Evolutionary conservation across 1,140 invertebrate species (phyloP), one percentile per base, ranked within the genome.

Genomic region (Prorops nasuta): DNA sequence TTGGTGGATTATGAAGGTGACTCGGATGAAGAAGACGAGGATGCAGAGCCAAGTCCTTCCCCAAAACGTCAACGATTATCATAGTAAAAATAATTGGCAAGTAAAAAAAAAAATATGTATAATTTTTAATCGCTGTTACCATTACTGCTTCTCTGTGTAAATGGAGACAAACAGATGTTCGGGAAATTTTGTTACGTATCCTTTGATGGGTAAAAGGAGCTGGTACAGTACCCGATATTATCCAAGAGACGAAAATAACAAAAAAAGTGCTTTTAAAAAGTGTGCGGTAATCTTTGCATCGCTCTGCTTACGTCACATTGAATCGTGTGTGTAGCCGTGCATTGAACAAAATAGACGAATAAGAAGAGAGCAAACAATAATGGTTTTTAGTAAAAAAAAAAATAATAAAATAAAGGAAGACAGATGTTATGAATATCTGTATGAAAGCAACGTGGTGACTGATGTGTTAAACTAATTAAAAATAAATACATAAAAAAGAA

Each of bases 1-100:
- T 83, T 98, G 54, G 94, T 96, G 18, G 94, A 97, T 72, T 98
- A 97, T 72, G 94, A 96, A 68, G 94, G 92, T 46, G 94, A 96
- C 74, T 94, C 91, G 1, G 93, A 96, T 62, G 94, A 96, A 60
- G 94, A 96, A 57, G 93, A 95, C 43, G 90, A 93, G 49, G 89
- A 91, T 35, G 85, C 85, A 19, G 83, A 84, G 43, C 64, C 73
- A 52, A 75, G 70, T 54, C 80, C 82, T 46, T 74, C 78, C 19
- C 73, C 79, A 46, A 85, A 86, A 66, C 76, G 84, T 60, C 79
- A 82, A 57, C 76, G 83, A 59, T 75, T 85, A 39, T 81, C 81
- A 81, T 83, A 81, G 80, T 83, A 75, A 67, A 66, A 63, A 67
- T 68, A 69, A 45, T 44, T 32, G 14, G 41, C 35, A 28, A 53